Percentiles rank a stretch among this genome's conserved stretches.
Evolutionary conservation across 2,888 invertebrate genomes (phyloP).

Genomic region (Trichogramma evanescens): DNA sequence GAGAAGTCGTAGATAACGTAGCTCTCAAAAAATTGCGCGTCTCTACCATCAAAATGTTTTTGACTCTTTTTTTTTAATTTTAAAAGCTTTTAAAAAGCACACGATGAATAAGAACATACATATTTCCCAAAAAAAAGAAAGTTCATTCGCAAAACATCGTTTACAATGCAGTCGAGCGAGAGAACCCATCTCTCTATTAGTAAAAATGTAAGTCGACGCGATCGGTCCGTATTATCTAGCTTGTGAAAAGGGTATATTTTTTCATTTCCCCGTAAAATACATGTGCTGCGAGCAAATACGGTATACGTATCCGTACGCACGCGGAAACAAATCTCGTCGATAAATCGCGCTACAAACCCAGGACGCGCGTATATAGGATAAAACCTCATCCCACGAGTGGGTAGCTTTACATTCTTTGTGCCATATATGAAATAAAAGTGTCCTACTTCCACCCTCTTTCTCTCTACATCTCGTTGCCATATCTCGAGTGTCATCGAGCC

Average conservation of each 20-base stretch:
- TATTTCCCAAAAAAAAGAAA: too few species aligned
- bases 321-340: slow-evolving; percentile 4
- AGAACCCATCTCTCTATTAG: too few species aligned
- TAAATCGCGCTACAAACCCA: background rate
- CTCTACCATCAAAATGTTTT: too few species aligned
- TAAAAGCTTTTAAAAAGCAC: too few species aligned
- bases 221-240: background rate
- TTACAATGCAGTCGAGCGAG: too few species aligned
- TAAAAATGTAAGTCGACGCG: background rate
- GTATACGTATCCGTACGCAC: background rate
- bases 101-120: too few species aligned
- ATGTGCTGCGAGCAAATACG: background rate
- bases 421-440: slow-evolving; percentile 16
- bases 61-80: too few species aligned
- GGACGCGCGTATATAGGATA: background rate
- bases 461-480: slow-evolving; percentile 8
- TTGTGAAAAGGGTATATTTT: too few species aligned
- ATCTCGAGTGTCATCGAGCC: slow-evolving; percentile 15
- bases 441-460: background rate
- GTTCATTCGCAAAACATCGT: too few species aligned
- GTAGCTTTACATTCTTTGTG: background rate
- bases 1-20: too few species aligned
- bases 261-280: too few species aligned
- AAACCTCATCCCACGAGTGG: background rate
- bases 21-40: too few species aligned